A percentile compares a stretch with the other conserved stretches of the same genome.
These are phyloP conservation scores for Todiramphus saurophagus DNA, from an alignment of 2,113 vertebrate genomes.

Conservation along the genomic window DNA sequence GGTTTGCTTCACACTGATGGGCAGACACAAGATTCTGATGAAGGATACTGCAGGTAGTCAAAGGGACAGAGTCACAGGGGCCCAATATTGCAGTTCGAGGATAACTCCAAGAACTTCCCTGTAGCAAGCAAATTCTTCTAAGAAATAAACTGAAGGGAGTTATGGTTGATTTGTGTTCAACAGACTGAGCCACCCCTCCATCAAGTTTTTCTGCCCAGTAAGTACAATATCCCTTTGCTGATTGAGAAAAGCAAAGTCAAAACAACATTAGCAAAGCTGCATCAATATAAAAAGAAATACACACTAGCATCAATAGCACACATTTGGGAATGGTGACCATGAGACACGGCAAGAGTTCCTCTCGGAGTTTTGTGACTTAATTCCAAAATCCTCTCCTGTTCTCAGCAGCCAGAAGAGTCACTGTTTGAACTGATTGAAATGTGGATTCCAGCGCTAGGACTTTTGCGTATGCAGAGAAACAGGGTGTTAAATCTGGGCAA, in stretches of 20 bases:
- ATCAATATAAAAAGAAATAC: neutral
- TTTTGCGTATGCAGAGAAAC: neutral
- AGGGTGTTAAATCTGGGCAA: neutral
- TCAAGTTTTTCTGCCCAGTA: neutral
- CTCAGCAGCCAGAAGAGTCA: neutral
- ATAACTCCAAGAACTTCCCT: neutral
- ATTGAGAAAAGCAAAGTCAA: neutral
- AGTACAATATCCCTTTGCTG: neutral
- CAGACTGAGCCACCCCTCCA: neutral
- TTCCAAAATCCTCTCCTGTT: neutral
- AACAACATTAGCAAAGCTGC: neutral
- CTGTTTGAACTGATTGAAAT: neutral
- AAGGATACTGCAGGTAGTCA: too few relatives aligned
- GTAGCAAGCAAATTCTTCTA: neutral
- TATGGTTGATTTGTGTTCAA: rapidly evolving
- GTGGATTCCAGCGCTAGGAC: neutral
- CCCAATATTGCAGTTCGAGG: neutral
- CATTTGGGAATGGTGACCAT: neutral
- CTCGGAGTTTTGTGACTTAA: neutral
- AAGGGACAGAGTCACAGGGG: neutral
- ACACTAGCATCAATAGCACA: neutral
- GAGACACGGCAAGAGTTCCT: neutral
- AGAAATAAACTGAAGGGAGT: neutral
- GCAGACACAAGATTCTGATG: neutral
- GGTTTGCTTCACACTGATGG: neutral